Evolutionary conservation across 2,797 vertebrate genomes (phyloP).

Genomic region (Meda fulgida): DNA sequence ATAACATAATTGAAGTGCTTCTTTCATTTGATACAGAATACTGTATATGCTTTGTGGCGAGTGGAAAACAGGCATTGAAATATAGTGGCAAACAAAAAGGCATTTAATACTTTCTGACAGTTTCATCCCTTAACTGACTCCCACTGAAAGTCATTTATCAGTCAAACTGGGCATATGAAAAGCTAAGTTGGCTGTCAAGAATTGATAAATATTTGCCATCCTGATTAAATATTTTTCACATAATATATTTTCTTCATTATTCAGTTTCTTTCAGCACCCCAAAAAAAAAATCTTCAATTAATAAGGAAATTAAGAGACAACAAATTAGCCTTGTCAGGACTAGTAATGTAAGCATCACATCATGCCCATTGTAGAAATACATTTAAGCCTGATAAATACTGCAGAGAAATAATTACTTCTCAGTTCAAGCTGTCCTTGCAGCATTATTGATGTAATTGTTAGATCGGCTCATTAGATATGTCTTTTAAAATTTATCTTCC

Average conservation of each 20-base stretch:
- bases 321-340: neutral
- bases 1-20: neutral
- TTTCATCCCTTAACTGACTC: neutral
- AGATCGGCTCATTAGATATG: constrained; percentile 15
- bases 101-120: neutral
- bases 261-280: neutral
- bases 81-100: neutral
- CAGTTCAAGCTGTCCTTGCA: constrained; percentile 25
- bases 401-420: constrained; percentile 27
- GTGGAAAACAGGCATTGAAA: neutral
- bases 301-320: neutral
- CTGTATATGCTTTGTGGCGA: neutral
- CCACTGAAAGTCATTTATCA: neutral
- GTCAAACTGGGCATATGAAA: neutral
- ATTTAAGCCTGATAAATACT: neutral
- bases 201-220: neutral
- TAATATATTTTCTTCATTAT: neutral
- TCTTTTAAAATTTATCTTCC: constrained; percentile 30
- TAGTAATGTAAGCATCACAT: neutral
- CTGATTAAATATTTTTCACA: neutral
- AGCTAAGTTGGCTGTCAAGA: neutral
- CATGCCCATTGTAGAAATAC: neutral
- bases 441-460: constrained; percentile 3
- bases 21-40: neutral
- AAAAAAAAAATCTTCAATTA: neutral